Evolutionary conservation across 2,113 vertebrate species (phyloP), one percentile per base, ranked within the genome.

Genomic region (Caranx melampygus): DNA sequence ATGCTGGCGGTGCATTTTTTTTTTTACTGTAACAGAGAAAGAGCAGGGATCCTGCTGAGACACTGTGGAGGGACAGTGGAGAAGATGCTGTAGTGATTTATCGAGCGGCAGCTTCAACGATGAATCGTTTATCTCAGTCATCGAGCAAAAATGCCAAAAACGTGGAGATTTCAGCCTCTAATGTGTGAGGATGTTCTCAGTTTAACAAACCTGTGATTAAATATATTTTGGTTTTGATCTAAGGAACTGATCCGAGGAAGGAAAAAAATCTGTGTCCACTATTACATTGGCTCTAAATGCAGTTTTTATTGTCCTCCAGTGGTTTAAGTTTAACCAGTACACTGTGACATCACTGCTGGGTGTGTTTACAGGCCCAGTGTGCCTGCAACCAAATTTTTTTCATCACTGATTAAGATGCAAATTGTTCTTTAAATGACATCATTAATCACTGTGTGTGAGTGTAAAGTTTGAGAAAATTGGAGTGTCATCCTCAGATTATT

Each of bases 1-100:
- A 78, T 31, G 20, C 78, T 71, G 33, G n/a, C 42, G 21, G 63
- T 72, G 65, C 20, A 31, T 52, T 59, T 26, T 26, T 26, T 26
- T 26, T 26, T 57, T 18, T 6, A 20, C 20, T 75, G 51, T 37
- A 62, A 58, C 40, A 45, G n/a, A 57, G 12, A 37, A 20, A 11
- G 15, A 60, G 35, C 2, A 35, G 33, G 18, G 20, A 67, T 33
- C 60, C 21, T 60, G 13, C 40, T 26, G 7, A 44, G 16, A 49
- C 6, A 8, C 0, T 6, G 3, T 11, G 21, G 7, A 16, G 15
- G 5, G n/a, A n/a, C 13, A 1, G 1, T n/a, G 40, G 55, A 51
- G 55, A 51, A 1, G 12, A 31, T 2, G 15, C 33, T 51, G 20
- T 20, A 15, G 18, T 33, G 26, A 58, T 68, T 9, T 14, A 12